Evolutionary conservation across 2,113 vertebrate species (phyloP), one percentile per base, ranked within the genome.

Genomic region (Bagarius yarrelli): DNA sequence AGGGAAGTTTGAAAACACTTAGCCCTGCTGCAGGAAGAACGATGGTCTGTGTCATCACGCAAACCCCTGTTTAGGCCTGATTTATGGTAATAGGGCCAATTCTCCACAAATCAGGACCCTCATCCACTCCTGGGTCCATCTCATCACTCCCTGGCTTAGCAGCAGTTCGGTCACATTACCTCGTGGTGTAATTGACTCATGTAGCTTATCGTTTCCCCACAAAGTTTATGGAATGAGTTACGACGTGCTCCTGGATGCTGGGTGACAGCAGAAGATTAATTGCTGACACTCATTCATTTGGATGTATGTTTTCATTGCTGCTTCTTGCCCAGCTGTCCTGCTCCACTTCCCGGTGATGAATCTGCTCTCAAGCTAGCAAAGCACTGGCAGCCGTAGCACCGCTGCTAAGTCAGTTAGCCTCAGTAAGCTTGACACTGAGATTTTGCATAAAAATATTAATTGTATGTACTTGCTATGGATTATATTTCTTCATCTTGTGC

Each of bases 191-290:
- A 87, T 88, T 87, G 84, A 88, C 81, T 82, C n/a, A 34, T 69
- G 47, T 50, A 79, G 85, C 76, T 81, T 81, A 76, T 83, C 78
- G 76, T 76, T 84, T 73, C 71, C 71, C 59, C 57, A 32, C 80
- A 83, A 84, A 83, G 55, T 85, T 83, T 88, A 83, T 83, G 55
- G 76, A 80, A 82, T 84, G 87, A 88, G 78, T 86, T 88, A 88
- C 80, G 82, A 63, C 61, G 32, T 61, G 75, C 76, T 84, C 70
- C 81, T 69, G 59, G 74, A 81, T 66, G 63, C 79, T n/a, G 70
- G 50, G 74, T 55, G 78, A 76, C 81, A 74, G 75, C 32, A 57
- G 61, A 74, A 83, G 85, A 88, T 88, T 86, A 83, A 85, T 86
- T 72, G 53, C 67, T 80, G 83, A 88, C 85, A 86, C 83, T 86